Evolutionary conservation across 2,797 vertebrate genomes (phyloP).

Genomic region (Megaceryle alcyon): DNA sequence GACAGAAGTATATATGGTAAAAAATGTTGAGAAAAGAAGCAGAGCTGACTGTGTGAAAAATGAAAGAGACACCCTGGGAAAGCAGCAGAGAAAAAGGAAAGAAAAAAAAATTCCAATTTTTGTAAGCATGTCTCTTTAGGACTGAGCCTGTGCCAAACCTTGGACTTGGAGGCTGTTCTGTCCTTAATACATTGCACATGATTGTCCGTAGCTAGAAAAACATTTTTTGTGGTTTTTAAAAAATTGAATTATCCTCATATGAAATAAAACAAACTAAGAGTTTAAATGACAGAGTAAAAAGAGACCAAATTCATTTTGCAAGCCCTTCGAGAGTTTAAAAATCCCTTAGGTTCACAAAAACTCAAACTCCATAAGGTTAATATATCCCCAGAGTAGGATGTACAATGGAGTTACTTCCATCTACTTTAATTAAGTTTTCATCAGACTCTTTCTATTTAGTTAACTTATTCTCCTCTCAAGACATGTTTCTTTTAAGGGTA

Average conservation of each 20-base stretch:
- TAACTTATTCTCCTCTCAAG: neutral
- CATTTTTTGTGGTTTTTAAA: constrained; percentile 49
- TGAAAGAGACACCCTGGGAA: neutral
- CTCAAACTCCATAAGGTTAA: neutral
- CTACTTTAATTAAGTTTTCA: constrained; percentile 44
- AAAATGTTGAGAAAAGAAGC: neutral
- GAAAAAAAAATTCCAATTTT: constrained; percentile 1
- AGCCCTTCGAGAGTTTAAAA: constrained; percentile 39
- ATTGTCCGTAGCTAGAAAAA: constrained; percentile 62
- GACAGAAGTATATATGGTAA: neutral
- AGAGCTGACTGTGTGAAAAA: neutral
- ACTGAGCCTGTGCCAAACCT: constrained; percentile 51
- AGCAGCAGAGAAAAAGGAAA: neutral
- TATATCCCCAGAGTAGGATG: neutral
- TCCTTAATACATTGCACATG: constrained; percentile 66
- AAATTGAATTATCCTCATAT: constrained; percentile 54
- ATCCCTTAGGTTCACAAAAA: constrained; percentile 44
- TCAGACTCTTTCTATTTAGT: neutral
- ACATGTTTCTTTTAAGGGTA: neutral
- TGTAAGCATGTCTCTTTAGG: constrained; percentile 31
- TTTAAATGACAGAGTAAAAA: constrained; percentile 55
- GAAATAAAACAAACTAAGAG: constrained; percentile 48
- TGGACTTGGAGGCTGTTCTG: constrained; percentile 51
- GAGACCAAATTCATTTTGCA: constrained; percentile 51
- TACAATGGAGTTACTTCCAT: neutral